Base-by-base conservation (phyloP, 1,140 invertebrate genomes). In the Aphidius ervi region DNA sequence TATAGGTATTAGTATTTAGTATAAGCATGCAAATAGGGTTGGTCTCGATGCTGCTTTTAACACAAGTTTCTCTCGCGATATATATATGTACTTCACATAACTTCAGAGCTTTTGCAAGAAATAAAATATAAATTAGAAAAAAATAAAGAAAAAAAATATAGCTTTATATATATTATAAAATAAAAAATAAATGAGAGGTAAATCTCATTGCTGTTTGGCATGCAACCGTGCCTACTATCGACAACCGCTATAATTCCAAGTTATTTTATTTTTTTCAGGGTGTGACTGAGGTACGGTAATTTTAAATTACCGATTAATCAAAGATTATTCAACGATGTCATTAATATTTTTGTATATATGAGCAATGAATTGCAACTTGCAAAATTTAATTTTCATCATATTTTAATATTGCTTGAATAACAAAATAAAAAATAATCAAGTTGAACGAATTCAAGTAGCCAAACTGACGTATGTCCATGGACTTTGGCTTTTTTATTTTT, bases 191-290 rank as follows among this genome's bases (percentile, higher is more conserved):
- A 31, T 49, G 54, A n/a, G 39, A 23, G 45, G 58, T 56, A 55
- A 58, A 45, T 41, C 46, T 9, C 71, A 74, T 71, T 75, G 70
- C 74, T 64, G 65, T 65, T 75, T 75, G 74, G 70, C 75, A 77
- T 77, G 75, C 75, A 65, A 76, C 63, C 69, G 70, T 67, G 67
- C 66, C 63, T 54, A 41, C 40, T 69, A 72, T 67, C 69, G 65
- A 61, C 59, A 58, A 60, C 67, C 62, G 70, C 72, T 75, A 73
- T 77, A 72, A 76, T 77, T 77, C 72, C 63, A 54, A 72, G 68
- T 66, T 68, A 69, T 75, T 75, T 71, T 49, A 70, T 70, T 74
- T 75, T 74, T 75, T 63, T 66, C 67, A 72, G 73, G 72, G 74
- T 74, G 70, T 74, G 74, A 76, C 74, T 64, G 63, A 66, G 23